Conservation (phyloP, 1,140 invertebrate genomes). For the Bombus difficillimus region DNA sequence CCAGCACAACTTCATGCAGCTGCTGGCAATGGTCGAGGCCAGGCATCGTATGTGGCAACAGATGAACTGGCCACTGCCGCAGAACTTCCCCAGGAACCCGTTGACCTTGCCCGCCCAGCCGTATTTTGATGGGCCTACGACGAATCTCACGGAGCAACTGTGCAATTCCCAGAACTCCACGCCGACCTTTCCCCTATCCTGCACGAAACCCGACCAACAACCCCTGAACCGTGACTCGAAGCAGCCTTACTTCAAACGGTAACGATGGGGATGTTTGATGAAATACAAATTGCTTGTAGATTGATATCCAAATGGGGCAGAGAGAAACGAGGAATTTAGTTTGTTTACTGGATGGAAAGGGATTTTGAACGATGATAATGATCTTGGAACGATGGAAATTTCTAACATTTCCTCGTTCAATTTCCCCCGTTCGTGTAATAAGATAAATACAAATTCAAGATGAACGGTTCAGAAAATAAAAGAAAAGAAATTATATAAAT, state of each 20-base stretch:
- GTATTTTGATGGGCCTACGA: conserved; percentile 75
- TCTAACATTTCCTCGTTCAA: background rate
- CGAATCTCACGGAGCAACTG: conserved; percentile 76
- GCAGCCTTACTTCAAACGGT: conserved; percentile 80
- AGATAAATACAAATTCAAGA: background rate
- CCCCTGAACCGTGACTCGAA: conserved; percentile 75
- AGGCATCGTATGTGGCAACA: conserved; percentile 83
- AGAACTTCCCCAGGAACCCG: conserved; percentile 75
- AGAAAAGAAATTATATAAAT: no score
- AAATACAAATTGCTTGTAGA: background rate
- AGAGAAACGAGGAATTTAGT: background rate
- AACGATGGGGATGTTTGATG: conserved; percentile 44
- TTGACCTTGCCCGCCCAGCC: conserved; percentile 72
- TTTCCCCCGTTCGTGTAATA: background rate
- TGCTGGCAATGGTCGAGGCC: conserved; percentile 80
- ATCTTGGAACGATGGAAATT: background rate
- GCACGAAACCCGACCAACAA: conserved; percentile 79
- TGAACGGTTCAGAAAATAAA: background rate
- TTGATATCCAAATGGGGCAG: background rate
- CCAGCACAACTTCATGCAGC: conserved; percentile 79
- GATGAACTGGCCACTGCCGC: conserved; percentile 78
- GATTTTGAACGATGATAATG: background rate
- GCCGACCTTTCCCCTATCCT: conserved; percentile 76
- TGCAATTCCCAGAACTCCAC: conserved; percentile 75
- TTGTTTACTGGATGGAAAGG: no score